phyloP scores from a whole-genome alignment of 2,888 invertebrate genomes.

The Aricia artaxerxes region DNA sequence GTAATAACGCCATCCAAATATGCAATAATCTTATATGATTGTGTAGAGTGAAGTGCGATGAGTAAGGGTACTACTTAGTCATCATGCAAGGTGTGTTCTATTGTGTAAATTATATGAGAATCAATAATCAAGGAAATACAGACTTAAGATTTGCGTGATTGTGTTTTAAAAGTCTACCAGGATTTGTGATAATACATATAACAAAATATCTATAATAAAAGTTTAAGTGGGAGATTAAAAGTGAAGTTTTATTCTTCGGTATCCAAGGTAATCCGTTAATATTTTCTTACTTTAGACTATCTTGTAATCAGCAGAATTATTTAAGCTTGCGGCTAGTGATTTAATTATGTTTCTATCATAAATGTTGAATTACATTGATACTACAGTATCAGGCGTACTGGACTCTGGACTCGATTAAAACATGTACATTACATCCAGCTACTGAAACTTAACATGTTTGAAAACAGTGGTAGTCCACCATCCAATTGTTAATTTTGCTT shows the following conservation, averaged over 20 bases:
- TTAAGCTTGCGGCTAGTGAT: background rate
- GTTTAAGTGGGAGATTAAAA: conserved; percentile 80
- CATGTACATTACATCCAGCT: background rate
- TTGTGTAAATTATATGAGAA: conserved; percentile 79
- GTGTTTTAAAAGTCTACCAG: conserved; percentile 86
- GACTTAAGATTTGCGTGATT: conserved; percentile 82
- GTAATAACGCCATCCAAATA: conserved; percentile 77
- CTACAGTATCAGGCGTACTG: background rate
- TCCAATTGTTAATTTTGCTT: background rate
- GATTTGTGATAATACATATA: conserved; percentile 88
- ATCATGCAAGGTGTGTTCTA: conserved; percentile 76
- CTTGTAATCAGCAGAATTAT: background rate
- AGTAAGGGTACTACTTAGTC: conserved; percentile 74
- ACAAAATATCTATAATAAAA: conserved; percentile 83
- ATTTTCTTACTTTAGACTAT: conserved; percentile 33
- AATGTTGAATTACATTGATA: background rate
- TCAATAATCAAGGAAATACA: conserved; percentile 76
- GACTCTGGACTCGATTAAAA: background rate
- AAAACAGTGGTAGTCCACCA: no score
- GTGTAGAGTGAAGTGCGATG: conserved; percentile 74
- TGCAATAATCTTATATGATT: conserved; percentile 76
- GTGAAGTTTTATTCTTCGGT: conserved; percentile 77
- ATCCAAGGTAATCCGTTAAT: conserved; percentile 62
- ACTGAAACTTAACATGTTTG: no score
- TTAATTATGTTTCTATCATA: background rate